phyloP scores from a whole-genome alignment of 2,797 vertebrate species.

The Ara ararauna region DNA sequence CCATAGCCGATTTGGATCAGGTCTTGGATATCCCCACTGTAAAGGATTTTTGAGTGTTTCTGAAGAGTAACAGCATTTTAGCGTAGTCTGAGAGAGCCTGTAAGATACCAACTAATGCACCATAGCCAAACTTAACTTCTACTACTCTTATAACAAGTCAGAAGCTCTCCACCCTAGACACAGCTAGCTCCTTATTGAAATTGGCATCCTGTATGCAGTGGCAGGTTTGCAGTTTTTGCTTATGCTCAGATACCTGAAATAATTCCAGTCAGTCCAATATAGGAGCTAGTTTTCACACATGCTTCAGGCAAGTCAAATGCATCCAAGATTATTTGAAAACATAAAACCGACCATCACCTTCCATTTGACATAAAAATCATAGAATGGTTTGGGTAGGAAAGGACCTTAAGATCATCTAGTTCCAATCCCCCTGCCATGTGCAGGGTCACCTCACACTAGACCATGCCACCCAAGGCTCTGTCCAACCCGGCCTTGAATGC shows the following conservation, averaged over 20 bases:
- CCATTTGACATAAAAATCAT: background rate
- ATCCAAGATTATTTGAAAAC: background rate
- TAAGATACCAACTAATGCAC: background rate
- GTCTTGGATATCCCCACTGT: background rate
- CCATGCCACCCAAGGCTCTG: background rate
- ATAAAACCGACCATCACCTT: background rate
- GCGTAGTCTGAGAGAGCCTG: background rate
- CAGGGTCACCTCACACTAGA: background rate
- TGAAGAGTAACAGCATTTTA: background rate
- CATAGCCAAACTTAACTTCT: background rate
- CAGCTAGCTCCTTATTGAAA: background rate
- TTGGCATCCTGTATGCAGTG: background rate
- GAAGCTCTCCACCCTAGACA: background rate
- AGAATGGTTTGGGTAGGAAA: background rate
- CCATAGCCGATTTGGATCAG: constrained; percentile 50
- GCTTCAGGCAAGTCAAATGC: background rate
- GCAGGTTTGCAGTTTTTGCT: background rate
- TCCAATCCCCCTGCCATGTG: background rate
- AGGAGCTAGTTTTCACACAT: background rate
- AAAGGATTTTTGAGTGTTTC: background rate
- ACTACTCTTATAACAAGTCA: background rate
- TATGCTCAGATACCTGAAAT: background rate
- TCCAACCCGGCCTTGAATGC: background rate
- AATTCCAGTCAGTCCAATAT: background rate
- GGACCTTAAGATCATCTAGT: background rate